Conservation (phyloP, 2,113 vertebrate genomes). For the Spea multiplicata region DNA sequence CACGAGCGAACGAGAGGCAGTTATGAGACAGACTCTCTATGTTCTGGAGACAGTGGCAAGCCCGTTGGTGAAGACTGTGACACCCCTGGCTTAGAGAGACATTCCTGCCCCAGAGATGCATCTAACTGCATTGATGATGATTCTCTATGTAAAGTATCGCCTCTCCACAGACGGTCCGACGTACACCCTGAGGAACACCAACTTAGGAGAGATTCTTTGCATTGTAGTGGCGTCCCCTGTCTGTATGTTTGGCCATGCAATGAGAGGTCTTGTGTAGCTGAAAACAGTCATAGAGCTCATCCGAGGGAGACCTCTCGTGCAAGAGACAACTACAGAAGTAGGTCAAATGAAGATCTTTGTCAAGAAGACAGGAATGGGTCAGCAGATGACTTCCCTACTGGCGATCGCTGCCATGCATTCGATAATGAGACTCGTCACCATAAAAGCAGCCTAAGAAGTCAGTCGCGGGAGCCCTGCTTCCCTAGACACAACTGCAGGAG, state of each 20-base stretch:
- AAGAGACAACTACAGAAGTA: neutral
- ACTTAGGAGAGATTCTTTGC: neutral
- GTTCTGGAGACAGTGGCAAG: neutral
- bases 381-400: neutral
- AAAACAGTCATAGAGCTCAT: neutral
- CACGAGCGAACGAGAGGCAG: neutral
- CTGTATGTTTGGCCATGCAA: neutral
- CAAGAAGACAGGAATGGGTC: neutral
- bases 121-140: slow-evolving; percentile 14
- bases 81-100: neutral
- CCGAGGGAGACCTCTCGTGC: neutral
- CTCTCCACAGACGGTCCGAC: neutral
- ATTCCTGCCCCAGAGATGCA: neutral
- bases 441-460: neutral
- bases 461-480: too few relatives aligned
- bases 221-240: neutral
- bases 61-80: neutral
- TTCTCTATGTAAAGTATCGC: slow-evolving; percentile 15
- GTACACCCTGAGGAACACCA: neutral
- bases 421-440: neutral
- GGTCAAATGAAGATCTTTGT: neutral
- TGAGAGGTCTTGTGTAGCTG: neutral
- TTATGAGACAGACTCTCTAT: slow-evolving; percentile 27
- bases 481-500: too few relatives aligned
- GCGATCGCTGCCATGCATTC: neutral